A percentile compares a stretch with the other conserved stretches of the same genome.
phyloP scores from a whole-genome alignment of 2,113 vertebrate genomes.

The Gorsachius goisagi region DNA sequence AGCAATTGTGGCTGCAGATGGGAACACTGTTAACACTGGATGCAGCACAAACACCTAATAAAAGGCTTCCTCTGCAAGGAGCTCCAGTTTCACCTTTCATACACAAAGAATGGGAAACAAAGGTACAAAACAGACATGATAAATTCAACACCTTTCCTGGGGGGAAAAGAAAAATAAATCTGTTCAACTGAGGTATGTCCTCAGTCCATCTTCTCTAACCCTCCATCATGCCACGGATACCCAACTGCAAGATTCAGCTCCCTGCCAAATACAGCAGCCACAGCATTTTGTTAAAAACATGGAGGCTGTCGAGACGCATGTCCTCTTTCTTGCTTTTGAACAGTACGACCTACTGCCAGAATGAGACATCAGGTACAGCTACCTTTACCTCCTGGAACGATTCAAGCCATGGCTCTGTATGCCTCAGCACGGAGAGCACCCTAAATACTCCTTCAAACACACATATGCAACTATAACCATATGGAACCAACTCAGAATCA shows the following conservation, averaged over 20 bases:
- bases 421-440: background rate
- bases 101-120: background rate
- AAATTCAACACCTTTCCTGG: background rate
- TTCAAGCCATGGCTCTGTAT: background rate
- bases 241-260: background rate
- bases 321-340: background rate
- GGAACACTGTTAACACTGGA: background rate
- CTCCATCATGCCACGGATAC: too few species aligned
- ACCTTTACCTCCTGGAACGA: background rate
- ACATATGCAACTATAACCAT: accelerated
- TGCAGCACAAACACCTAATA: background rate
- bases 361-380: accelerated
- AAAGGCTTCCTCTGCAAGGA: background rate
- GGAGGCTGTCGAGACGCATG: accelerated
- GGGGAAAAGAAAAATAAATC: too few species aligned
- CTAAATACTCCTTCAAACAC: background rate
- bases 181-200: too few species aligned
- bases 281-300: background rate
- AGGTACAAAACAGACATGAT: background rate
- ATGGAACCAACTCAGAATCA: background rate
- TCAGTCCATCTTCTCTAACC: too few species aligned
- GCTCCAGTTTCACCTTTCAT: background rate
- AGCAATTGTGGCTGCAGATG: background rate
- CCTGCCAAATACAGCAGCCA: background rate
- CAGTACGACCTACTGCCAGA: background rate